Base-by-base conservation (phyloP, 2,888 invertebrate genomes). In the Sclerodermus sp. region DNA sequence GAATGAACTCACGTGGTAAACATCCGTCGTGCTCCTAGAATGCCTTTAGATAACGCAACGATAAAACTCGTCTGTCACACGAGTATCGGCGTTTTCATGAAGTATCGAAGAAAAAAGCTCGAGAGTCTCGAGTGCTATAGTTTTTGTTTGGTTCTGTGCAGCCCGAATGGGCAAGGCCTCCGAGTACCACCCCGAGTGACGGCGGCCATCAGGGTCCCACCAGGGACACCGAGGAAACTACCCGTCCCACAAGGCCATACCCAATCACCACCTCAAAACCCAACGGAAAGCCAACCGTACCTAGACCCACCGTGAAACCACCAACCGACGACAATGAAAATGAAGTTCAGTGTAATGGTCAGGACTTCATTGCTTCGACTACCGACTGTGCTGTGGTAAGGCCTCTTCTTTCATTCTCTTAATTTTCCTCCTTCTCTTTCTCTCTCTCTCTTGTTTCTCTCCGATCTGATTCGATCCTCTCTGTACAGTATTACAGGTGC, bases 91-190 rank as follows among this genome's bases (percentile, higher is more conserved):
- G 6, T 37, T 37, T 9, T 37, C 13, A 5, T 16, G 15, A 39
- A 14, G 17, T 12, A 2, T 39, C 3, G 14, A 10, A 14, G 16
- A n/a, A 38, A 16, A n/a, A n/a, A n/a, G n/a, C n/a, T n/a, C n/a
- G n/a, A n/a, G n/a, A n/a, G n/a, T n/a, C n/a, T n/a, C n/a, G n/a
- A n/a, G n/a, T n/a, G n/a, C n/a, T n/a, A n/a, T 29, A 40, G 30
- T 32, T 51, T 32, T 47, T 41, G 57, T 50, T 69, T 8, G 15
- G 31, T 78, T 3, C 12, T 34, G n/a, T 51, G 36, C 68, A 90
- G 89, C 90, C 90, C 63, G 90, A 90, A 71, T 91, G 91, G 91
- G 89, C 89, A 39, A 83, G 85, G 54, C 90, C 91, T 13, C 89
- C 89, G 51, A 87, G 89, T 54, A 90, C 90, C 2, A 81, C 85